Base-by-base conservation (phyloP, 2,888 invertebrate genomes). In the Caenorhabditis sp. region DNA sequence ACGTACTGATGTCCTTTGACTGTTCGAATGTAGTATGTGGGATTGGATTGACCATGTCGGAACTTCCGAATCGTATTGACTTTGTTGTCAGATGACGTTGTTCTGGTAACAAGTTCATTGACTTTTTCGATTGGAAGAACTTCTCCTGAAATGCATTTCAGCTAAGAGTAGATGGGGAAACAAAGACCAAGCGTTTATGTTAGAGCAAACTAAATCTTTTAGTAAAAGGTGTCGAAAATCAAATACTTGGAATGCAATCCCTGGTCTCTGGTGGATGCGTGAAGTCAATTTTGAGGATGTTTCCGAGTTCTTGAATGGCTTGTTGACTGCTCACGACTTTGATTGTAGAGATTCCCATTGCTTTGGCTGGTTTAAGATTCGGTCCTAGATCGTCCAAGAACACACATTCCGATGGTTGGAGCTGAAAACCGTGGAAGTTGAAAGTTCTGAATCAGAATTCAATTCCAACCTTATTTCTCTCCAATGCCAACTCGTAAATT, bases 21-120 rank as follows among this genome's bases (percentile, higher is more conserved):
- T 74, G 92, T 92, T 69, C 87, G 77, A 6, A 93, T 86, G 79
- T 92, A 93, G 85, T 93, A 93, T 2, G 93, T 93, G 7, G 93
- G 93, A 83, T 93, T 93, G 7, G 93, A 93, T 89, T 93, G 93
- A 16, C 93, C 93, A 85, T 93, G 93, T 26, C 85, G 81, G 77
- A 91, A 90, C 79, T 87, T 89, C n/a, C 86, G 68, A 58, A 86
- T 75, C 0, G 61, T 19, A 1, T 70, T 56, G 35, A 80, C 72
- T 59, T 56, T 59, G 64, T 73, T 75, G n/a, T 74, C 81, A 56
- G 35, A 7, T 1, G 61, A 35, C 8, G 73, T 81, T 14, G 76
- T 49, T 10, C 38, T 31, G 22, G 41, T 63, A 19, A 87, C 70
- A 19, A 87, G 49, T 3, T 76, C 47, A 31, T 35, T 77, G 8